phyloP scores from a whole-genome alignment of 2,888 invertebrate genomes.

The Caenorhabditis angaria region DNA sequence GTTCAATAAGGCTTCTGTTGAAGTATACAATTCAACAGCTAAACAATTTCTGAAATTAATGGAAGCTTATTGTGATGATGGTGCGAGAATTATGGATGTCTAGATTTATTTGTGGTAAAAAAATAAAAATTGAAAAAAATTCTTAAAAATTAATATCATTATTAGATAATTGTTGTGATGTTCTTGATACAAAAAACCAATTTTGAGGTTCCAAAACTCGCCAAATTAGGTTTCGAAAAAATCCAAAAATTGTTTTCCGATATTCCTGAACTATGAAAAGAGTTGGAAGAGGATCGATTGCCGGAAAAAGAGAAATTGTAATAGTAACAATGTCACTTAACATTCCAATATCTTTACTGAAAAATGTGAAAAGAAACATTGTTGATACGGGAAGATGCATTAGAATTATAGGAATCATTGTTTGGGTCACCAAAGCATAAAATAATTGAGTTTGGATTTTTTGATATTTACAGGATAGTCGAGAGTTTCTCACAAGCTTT shows the following conservation, averaged over 20 bases:
- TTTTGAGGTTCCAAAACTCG: too few relatives aligned
- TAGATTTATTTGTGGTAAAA: too few relatives aligned
- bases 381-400: constrained; percentile 21
- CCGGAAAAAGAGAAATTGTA: constrained; percentile 22
- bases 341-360: constrained; percentile 5
- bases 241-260: constrained; percentile 11
- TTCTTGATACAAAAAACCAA: too few relatives aligned
- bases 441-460: constrained; percentile 21
- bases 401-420: constrained; percentile 21
- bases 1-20: background rate
- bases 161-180: too few relatives aligned
- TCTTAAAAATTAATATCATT: too few relatives aligned
- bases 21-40: background rate
- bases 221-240: too few relatives aligned
- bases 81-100: background rate
- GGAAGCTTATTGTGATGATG: background rate
- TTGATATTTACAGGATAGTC: background rate
- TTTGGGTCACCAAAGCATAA: constrained; percentile 28
- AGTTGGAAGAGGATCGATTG: constrained; percentile 24
- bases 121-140: too few relatives aligned
- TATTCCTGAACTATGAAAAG: constrained; percentile 21
- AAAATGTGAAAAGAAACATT: constrained; percentile 12
- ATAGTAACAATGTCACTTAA: constrained; percentile 20
- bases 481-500: too few relatives aligned
- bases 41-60: background rate